A percentile compares a stretch with the other conserved stretches of the same genome.
Conservation (phyloP, 2,888 invertebrate genomes). For the Cremastinae sp. region DNA sequence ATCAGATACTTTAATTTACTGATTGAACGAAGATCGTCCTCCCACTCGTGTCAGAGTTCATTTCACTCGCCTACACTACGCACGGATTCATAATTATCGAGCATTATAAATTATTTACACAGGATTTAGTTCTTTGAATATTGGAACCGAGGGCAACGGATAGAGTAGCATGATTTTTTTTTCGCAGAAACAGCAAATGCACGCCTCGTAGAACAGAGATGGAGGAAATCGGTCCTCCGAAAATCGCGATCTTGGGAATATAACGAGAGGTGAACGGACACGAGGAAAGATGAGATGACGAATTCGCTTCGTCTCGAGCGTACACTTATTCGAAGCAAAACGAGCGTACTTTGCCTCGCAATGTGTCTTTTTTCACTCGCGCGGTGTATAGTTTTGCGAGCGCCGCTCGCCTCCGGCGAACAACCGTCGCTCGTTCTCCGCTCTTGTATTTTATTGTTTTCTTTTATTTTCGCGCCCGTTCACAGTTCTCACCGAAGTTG, state of each 20-base stretch:
- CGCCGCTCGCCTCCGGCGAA: slow-evolving; percentile 30
- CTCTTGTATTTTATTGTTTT: slow-evolving; percentile 20
- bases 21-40: neutral
- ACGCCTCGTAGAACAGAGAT: no score
- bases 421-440: slow-evolving; percentile 1
- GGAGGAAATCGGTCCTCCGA: no score
- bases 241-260: no score
- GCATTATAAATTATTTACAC: neutral
- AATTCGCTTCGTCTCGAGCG: slow-evolving; percentile 12
- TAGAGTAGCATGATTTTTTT: no score
- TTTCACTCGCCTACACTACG: slow-evolving; percentile 39
- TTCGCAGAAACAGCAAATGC: no score
- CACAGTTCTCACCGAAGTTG: slow-evolving; percentile 1
- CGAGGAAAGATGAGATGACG: neutral
- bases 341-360: no score
- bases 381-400: slow-evolving; percentile 12
- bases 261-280: neutral
- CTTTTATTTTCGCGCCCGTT: slow-evolving; percentile 16
- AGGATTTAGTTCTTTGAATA: no score
- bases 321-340: slow-evolving; percentile 38
- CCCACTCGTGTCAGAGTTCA: slow-evolving; percentile 25
- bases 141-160: no score
- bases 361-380: slow-evolving; percentile 40
- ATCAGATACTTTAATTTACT: neutral
- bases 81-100: neutral